Conservation (phyloP, 2,888 invertebrate genomes). For the Prostheceraeus crozeri region DNA sequence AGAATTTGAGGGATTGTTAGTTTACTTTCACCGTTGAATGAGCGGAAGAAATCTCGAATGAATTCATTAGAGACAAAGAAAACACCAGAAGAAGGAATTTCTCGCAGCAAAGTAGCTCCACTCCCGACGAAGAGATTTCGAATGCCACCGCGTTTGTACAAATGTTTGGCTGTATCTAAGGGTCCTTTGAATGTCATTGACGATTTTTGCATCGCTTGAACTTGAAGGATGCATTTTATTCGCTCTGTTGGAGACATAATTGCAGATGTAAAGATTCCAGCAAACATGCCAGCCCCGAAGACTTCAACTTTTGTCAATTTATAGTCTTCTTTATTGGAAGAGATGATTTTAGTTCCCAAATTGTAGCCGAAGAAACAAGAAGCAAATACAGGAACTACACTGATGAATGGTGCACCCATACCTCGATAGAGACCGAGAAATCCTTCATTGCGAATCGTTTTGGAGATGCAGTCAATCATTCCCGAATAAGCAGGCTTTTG, state of each 20-base stretch:
- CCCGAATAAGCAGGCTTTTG: slow-evolving; percentile 72
- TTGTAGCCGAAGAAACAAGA: slow-evolving; percentile 93
- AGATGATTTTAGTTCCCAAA: slow-evolving; percentile 77
- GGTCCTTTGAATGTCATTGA: slow-evolving; percentile 88
- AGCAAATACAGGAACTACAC: slow-evolving; percentile 97
- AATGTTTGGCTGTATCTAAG: slow-evolving; percentile 76
- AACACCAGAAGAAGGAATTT: slow-evolving; percentile 64
- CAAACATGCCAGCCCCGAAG: too few relatives aligned
- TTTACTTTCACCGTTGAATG: too few relatives aligned
- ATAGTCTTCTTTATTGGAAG: too few relatives aligned
- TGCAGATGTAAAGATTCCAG: too few relatives aligned
- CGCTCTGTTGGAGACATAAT: too few relatives aligned
- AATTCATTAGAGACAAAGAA: not conserved
- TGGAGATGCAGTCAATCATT: slow-evolving; percentile 82
- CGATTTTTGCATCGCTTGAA: too few relatives aligned
- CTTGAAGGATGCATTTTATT: too few relatives aligned
- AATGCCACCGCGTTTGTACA: slow-evolving; percentile 85
- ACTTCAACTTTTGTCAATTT: too few relatives aligned
- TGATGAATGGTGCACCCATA: slow-evolving; percentile 83
- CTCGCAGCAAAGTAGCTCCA: slow-evolving; percentile 71
- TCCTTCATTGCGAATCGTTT: slow-evolving; percentile 77
- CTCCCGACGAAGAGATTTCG: slow-evolving; percentile 84
- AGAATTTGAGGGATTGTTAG: too few relatives aligned
- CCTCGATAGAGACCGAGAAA: slow-evolving; percentile 61
- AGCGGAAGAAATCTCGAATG: slow-evolving; percentile 62